A percentile compares a stretch with the other conserved stretches of the same genome.
Conservation (phyloP, 64 coral and sea anemone species). For the Catalaphyllia jardinei region DNA sequence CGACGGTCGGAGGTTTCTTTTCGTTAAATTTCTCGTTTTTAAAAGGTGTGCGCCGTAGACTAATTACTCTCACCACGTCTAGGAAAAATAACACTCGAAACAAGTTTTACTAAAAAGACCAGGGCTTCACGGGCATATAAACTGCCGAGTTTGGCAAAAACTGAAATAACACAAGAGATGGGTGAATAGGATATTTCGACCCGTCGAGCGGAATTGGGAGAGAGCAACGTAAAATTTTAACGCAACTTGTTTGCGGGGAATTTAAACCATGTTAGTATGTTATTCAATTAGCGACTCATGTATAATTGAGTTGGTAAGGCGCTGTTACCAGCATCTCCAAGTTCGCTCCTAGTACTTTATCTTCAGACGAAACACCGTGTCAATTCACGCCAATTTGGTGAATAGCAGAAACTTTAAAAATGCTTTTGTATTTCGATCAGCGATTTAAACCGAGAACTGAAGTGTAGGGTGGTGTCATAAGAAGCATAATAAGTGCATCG, state of each 20-base stretch:
- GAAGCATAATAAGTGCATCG: neutral
- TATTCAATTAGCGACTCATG: conserved; percentile 75
- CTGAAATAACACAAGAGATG: no score
- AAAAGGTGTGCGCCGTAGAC: neutral
- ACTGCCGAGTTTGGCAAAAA: neutral
- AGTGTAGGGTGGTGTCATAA: neutral
- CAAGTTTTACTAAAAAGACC: neutral
- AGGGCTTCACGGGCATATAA: neutral
- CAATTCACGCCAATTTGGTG: conserved; percentile 37
- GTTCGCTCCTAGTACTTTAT: neutral
- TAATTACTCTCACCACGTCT: neutral
- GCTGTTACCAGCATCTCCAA: neutral
- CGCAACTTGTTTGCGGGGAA: neutral
- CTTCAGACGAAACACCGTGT: neutral
- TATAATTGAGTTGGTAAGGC: conserved; percentile 62
- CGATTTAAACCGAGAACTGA: neutral
- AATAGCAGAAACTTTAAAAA: neutral
- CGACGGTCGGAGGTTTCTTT: neutral
- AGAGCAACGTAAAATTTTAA: conserved; percentile 8
- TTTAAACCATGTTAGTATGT: conserved; percentile 43
- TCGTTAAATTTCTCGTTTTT: neutral
- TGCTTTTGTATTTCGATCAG: neutral
- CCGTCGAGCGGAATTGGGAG: neutral
- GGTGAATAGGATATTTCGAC: no score
- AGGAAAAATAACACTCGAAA: neutral